Conservation (phyloP, 2,888 invertebrate species). For the Congeria kusceri region DNA sequence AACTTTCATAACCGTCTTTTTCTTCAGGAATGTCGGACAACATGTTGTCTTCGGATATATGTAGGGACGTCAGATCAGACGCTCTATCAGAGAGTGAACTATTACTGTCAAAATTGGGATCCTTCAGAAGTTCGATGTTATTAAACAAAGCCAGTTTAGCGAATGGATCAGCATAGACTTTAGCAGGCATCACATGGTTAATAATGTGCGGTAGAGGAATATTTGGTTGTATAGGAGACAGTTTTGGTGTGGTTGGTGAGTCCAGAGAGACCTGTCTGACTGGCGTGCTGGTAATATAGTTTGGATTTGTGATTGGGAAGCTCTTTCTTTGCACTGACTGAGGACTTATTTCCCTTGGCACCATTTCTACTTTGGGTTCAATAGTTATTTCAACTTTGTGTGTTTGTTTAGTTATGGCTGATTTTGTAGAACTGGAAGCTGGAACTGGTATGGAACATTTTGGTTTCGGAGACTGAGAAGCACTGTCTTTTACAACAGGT, state of each 20-base stretch:
- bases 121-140: constrained; percentile 39
- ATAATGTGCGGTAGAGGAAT: background rate
- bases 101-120: constrained; percentile 50
- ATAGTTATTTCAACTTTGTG: background rate
- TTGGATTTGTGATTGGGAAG: constrained; percentile 1
- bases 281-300: background rate
- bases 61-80: constrained; percentile 64
- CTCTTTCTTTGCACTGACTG: constrained; percentile 1
- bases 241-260: background rate
- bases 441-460: constrained; percentile 33
- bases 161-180: constrained; percentile 39
- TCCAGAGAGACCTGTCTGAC: background rate
- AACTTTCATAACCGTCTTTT: constrained; percentile 70
- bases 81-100: constrained; percentile 60
- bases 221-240: background rate
- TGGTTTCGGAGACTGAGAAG: constrained; percentile 2
- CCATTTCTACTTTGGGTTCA: background rate
- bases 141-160: constrained; percentile 44
- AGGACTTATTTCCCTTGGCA: background rate
- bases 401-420: background rate
- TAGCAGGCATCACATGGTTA: constrained; percentile 37
- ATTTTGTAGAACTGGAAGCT: background rate
- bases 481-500: constrained; percentile 2
- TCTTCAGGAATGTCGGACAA: constrained; percentile 79
- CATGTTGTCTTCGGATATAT: constrained; percentile 76